phyloP scores from a whole-genome alignment of 30 jellyfish, hydroid and myxozoan species.

The Aurelia aurita complex sp. Pacific region DNA sequence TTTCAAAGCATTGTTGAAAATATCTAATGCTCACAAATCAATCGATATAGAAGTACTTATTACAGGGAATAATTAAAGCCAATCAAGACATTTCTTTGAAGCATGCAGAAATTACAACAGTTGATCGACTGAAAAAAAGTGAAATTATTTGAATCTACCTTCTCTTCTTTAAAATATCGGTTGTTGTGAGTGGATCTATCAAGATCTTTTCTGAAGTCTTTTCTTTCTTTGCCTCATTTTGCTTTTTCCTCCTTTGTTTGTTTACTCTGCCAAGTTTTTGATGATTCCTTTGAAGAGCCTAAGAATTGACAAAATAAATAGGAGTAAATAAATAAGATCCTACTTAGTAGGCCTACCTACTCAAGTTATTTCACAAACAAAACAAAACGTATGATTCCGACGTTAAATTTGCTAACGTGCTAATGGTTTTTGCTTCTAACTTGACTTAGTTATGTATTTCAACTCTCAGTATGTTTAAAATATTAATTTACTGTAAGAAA shows the following conservation, averaged over 20 bases:
- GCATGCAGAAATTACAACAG: too few species aligned
- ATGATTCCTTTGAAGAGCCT: constrained; percentile 38
- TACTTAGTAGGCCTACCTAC: background rate
- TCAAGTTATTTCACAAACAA: too few species aligned
- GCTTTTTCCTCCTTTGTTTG: constrained; percentile 46
- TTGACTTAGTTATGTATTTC: too few species aligned
- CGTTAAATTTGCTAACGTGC: too few species aligned
- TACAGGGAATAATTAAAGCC: too few species aligned
- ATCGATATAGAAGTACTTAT: too few species aligned
- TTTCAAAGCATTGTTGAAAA: too few species aligned
- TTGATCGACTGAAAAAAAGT: background rate
- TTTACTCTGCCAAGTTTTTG: constrained; percentile 57
- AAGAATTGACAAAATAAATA: background rate
- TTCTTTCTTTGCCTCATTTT: background rate
- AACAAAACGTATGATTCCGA: background rate
- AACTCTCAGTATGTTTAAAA: too few species aligned
- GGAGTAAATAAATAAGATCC: background rate
- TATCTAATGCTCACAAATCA: too few species aligned
- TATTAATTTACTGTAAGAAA: too few species aligned
- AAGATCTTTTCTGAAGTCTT: background rate
- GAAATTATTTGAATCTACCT: background rate
- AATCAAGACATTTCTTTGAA: too few species aligned
- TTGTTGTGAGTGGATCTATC: constrained; percentile 51
- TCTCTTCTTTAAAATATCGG: constrained; percentile 42
- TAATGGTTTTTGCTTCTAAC: too few species aligned